A percentile compares a stretch with the other conserved stretches of the same genome.
These are phyloP conservation scores for Stigmatopora nigra DNA, from an alignment of 2,113 vertebrate genomes.

Conservation along the genomic window DNA sequence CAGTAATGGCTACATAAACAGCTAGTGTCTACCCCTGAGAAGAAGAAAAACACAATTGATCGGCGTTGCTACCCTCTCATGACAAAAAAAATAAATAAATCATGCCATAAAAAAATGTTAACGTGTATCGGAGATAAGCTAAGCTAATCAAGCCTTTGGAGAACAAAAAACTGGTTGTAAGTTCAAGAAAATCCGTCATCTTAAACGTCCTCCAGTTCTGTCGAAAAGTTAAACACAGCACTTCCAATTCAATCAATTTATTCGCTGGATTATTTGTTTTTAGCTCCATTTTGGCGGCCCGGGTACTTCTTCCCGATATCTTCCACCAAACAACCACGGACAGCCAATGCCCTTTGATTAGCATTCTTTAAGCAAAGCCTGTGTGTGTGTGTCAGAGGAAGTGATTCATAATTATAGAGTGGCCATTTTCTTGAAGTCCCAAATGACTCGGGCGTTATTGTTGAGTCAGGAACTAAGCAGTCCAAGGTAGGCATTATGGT, in stretches of 20 bases:
- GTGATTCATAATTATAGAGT: slow-evolving; percentile 41
- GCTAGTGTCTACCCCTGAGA: no score
- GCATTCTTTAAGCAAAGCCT: slow-evolving; percentile 35
- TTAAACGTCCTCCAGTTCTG: not conserved
- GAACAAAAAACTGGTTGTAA: no score
- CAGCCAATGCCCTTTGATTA: slow-evolving; percentile 37
- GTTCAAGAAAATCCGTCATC: no score
- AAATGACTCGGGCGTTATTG: slow-evolving; percentile 30
- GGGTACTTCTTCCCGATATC: slow-evolving; percentile 23
- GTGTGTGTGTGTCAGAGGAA: slow-evolving; percentile 26
- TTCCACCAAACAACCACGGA: slow-evolving; percentile 19
- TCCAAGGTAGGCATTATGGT: slow-evolving; percentile 21
- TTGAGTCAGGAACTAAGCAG: slow-evolving; percentile 18
- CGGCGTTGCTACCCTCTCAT: no score
- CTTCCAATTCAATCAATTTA: slow-evolving; percentile 20
- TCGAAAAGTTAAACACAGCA: not conserved
- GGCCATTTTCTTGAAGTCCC: slow-evolving; percentile 25
- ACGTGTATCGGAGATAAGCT: no score
- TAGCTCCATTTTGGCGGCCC: slow-evolving; percentile 25
- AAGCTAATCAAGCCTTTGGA: no score
- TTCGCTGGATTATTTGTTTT: slow-evolving; percentile 25
- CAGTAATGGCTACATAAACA: no score
- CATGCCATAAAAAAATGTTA: no score
- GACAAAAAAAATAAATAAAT: no score
- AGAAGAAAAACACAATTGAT: no score